Evolutionary conservation across 1,140 invertebrate species (phyloP).

Genomic region (Neodiprion lecontei): DNA sequence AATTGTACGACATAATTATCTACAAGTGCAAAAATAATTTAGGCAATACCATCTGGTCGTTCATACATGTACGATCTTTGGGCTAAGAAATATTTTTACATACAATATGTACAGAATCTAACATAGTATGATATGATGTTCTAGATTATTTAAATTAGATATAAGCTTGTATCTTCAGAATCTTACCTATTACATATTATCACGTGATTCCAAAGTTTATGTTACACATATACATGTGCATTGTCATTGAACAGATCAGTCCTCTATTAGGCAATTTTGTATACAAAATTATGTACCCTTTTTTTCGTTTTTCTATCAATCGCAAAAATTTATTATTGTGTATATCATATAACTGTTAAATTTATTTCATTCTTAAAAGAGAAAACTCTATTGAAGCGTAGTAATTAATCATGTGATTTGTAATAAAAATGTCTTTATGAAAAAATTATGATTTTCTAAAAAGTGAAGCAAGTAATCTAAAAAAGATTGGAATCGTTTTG

Average conservation of each 20-base stretch:
- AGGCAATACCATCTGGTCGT: background rate
- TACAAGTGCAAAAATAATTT: constrained; percentile 4
- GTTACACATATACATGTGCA: background rate
- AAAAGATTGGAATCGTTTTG: too few species aligned
- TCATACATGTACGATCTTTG: background rate
- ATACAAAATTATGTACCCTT: too few species aligned
- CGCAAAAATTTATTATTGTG: too few species aligned
- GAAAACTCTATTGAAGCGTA: too few species aligned
- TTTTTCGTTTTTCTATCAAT: too few species aligned
- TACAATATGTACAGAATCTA: constrained; percentile 1
- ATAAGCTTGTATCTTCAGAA: background rate
- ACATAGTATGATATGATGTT: constrained; percentile 3
- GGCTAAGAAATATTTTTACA: constrained; percentile 3
- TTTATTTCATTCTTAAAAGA: too few species aligned
- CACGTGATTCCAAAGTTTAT: constrained; percentile 2
- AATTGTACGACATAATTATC: constrained; percentile 1
- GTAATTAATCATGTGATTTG: too few species aligned
- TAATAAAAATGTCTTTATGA: too few species aligned
- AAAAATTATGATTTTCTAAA: too few species aligned
- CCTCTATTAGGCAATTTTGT: background rate
- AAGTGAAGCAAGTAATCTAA: too few species aligned
- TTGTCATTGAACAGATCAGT: background rate
- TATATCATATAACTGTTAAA: too few species aligned
- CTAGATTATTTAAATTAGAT: constrained; percentile 6
- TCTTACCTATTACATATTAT: background rate